Base-by-base conservation (phyloP, 2,888 invertebrate species). In the Icerya purchasi region DNA sequence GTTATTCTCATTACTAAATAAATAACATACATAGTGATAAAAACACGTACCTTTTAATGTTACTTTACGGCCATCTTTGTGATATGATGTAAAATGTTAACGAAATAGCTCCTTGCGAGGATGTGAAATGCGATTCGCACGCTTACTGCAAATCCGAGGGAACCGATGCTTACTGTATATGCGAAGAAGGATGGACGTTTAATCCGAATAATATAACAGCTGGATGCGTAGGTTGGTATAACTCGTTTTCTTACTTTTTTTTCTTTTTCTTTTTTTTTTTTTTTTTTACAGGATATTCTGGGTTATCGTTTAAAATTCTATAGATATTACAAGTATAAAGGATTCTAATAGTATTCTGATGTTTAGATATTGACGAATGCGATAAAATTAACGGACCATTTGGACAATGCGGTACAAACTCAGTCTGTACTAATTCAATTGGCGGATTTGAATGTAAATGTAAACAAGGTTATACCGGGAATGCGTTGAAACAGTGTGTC, bases 101-200 rank as follows among this genome's bases (percentile, higher is more conserved):
- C 61, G n/a, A n/a, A 65, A 55, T 65, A 77, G 90, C 89, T 65
- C 92, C 92, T 0, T 93, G 92, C 69, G 88, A 90, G 70, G 88
- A 88, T 71, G 86, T 92, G 1, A 83, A 84, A 69, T 93, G 92
- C 69, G 86, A 89, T 19, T 79, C 82, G 8, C 90, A 92, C 70
- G 86, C 91, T 1, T 88, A 79, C 69, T 92, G 92, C 70, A 89
- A 90, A 70, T 83, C 87, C 0, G 86, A 90, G 66, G 88, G 87
- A 36, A 79, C 81, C 61, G 90, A 91, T 71, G 91, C 90, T 0
- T 89, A 86, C 67, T 93, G 92, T 67, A 84, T 91, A 55, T 91
- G 91, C 69, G 88, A 92, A 69, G 86, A 88, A 61, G 92, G 92
- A 1, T 92, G 90, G 88, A 89, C 88, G 0, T 92, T 86, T 69